Evolutionary conservation across 30 jellyfish, hydroid and myxozoan genomes (phyloP).

Genomic region (Sanderia malayensis): DNA sequence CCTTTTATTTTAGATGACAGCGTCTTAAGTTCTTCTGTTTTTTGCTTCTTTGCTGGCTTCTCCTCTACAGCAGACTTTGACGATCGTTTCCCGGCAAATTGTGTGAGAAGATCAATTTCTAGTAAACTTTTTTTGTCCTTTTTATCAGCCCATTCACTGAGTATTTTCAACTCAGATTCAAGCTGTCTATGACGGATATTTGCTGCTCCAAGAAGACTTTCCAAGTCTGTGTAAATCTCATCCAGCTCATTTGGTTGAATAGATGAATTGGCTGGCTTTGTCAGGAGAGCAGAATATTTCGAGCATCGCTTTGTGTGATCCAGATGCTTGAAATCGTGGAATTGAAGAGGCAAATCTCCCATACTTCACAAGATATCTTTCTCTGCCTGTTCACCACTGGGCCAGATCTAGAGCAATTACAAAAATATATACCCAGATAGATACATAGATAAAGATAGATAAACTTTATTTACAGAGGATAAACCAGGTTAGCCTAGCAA

Average conservation of each 20-base stretch:
- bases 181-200: conserved; percentile 82
- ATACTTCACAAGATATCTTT: too few relatives aligned
- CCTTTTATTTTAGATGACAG: conserved; percentile 53
- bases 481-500: too few relatives aligned
- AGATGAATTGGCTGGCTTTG: conserved; percentile 41
- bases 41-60: conserved; percentile 73
- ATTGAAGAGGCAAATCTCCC: conserved; percentile 89
- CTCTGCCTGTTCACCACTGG: too few relatives aligned
- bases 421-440: too few relatives aligned
- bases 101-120: conserved; percentile 50
- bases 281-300: conserved; percentile 65
- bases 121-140: conserved; percentile 74
- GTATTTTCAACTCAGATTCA: conserved; percentile 86
- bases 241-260: conserved; percentile 77
- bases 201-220: conserved; percentile 91
- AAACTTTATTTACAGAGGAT: too few relatives aligned
- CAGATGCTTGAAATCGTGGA: conserved; percentile 81
- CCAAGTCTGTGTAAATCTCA: conserved; percentile 87
- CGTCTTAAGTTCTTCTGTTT: conserved; percentile 56
- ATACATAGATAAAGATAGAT: too few relatives aligned
- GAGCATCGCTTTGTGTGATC: conserved; percentile 87
- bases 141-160: conserved; percentile 91
- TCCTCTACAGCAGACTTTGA: conserved; percentile 45
- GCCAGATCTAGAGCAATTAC: too few relatives aligned
- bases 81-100: conserved; percentile 51